Evolutionary conservation across 2,113 vertebrate species (phyloP), one percentile per base, ranked within the genome.

Genomic region (Rhadina sibilatrix): DNA sequence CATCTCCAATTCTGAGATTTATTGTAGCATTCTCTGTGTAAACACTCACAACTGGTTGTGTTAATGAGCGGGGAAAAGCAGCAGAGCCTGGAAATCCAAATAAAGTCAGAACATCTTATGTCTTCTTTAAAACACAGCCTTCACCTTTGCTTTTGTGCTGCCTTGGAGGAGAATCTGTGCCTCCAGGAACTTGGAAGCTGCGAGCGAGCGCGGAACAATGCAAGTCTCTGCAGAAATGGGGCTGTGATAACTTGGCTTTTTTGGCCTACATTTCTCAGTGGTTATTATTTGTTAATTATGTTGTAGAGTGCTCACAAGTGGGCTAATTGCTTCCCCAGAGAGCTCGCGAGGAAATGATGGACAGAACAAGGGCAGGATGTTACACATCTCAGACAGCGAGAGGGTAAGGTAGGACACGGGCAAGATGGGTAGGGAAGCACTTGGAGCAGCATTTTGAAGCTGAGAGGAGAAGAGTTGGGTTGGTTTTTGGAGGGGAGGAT

Each of bases 201-300:
- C 83, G 9, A 92, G 83, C 3, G 42, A 80, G 61, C 44, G 4
- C 56, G 4, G 80, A 95, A 93, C 80, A 83, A 74, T 81, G 42
- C 96, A 95, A 93, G 92, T 93, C 94, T 95, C 95, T 90, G 93
- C 96, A 96, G 94, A 96, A 96, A 96, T 12, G 88, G 30, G 71
- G 71, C 88, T 96, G 83, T 38, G 76, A 84, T 83, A 90, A 84
- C 85, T 94, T 90, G 42, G 93, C 87, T 40, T 95, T 96, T 96
- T 93, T 97, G 94, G 92, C 96, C 95, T 96, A 96, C 93, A 96
- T 96, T 96, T 96, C 94, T 95, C 15, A 0, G 68, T 87, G 86
- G 90, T 95, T 95, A 81, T 94, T 96, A 93, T 95, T 96, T 97
- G 94, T 96, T 95, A 96, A 97, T 97, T 96, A 96, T 46, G 93